Evolutionary conservation across 2,797 vertebrate species (phyloP).

Genomic region (Liparis tanakae): DNA sequence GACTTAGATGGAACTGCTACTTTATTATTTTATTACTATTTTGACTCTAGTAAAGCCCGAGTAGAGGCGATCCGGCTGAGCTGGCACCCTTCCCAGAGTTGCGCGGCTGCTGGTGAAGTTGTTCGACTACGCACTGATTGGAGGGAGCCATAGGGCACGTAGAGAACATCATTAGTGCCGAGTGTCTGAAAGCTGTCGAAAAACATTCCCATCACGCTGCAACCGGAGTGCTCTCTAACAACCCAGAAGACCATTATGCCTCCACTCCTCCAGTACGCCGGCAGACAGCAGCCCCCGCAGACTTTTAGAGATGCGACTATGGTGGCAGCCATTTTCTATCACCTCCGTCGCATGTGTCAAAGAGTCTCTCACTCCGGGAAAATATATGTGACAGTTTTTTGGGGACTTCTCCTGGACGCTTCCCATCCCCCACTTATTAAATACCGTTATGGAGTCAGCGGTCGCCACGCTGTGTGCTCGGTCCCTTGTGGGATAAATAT

Average conservation of each 20-base stretch:
- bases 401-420: conserved; percentile 18
- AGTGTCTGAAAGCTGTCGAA: conserved; percentile 78
- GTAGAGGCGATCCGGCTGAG: conserved; percentile 29
- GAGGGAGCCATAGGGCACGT: conserved; percentile 60
- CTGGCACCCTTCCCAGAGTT: conserved; percentile 47
- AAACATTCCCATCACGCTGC: conserved; percentile 69
- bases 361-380: conserved; percentile 40
- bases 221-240: conserved; percentile 73
- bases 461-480: background rate
- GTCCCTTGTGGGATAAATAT: conserved; percentile 31
- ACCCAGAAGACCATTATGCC: conserved; percentile 64
- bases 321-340: conserved; percentile 49
- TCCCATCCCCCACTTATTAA: background rate
- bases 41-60: background rate
- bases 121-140: conserved; percentile 51
- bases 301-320: conserved; percentile 39
- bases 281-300: conserved; percentile 54
- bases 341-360: conserved; percentile 35
- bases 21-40: conserved; percentile 5
- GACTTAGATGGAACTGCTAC: background rate
- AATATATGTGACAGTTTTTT: conserved; percentile 38
- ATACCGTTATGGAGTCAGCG: conserved; percentile 11
- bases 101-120: conserved; percentile 55
- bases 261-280: conserved; percentile 31
- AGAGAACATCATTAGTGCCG: conserved; percentile 74